Base-by-base conservation (phyloP, 2,113 vertebrate genomes). In the Forbesichthys papilliferus region DNA sequence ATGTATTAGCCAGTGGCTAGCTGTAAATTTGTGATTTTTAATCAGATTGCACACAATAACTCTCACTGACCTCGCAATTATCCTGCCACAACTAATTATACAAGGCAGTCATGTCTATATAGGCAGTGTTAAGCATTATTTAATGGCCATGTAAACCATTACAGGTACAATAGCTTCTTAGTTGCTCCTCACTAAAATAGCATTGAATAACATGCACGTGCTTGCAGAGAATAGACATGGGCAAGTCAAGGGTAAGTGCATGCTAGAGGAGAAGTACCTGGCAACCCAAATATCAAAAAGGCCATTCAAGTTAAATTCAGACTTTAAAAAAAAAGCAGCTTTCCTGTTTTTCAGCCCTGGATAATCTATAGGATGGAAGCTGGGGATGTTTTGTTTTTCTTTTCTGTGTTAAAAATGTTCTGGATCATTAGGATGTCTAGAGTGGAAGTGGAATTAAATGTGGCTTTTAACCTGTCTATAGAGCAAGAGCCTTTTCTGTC, bases 251-350 rank as follows among this genome's bases (percentile, higher is more conserved):
- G 59, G 61, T 48, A 70, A 71, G 71, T 69, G 69, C 83, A 86
- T 87, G 77, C 82, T 79, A 79, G 75, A 74, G 69, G 12, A 58
- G 9, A 57, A 65, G 61, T 74, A 10, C 78, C 78, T 83, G 82
- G 73, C 88, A 92, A 87, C 89, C 66, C 48, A 69, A 80, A 88
- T 87, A 86, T 89, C 78, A 77, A 84, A 85, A 79, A 73, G 81
- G 47, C 36, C 47, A 74, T 86, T 79, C 75, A 71, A 71, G 9
- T 81, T 84, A 89, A 82, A 86, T 78, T 84, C 78, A 66, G 73
- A 61, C 78, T 69, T 58, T 20, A 1, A 20, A 72, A 80, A 89
- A 90, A 82, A 78, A 57, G 52, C 42, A 3, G 3, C 55, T 71
- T 84, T 90, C 81, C 84, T 87, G 74, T 88, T 87, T 76, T 75